A percentile compares a stretch with the other conserved stretches of the same genome.
These are phyloP conservation scores for Panopea generosa DNA, from an alignment of 2,888 invertebrate genomes.

Conservation along the genomic window DNA sequence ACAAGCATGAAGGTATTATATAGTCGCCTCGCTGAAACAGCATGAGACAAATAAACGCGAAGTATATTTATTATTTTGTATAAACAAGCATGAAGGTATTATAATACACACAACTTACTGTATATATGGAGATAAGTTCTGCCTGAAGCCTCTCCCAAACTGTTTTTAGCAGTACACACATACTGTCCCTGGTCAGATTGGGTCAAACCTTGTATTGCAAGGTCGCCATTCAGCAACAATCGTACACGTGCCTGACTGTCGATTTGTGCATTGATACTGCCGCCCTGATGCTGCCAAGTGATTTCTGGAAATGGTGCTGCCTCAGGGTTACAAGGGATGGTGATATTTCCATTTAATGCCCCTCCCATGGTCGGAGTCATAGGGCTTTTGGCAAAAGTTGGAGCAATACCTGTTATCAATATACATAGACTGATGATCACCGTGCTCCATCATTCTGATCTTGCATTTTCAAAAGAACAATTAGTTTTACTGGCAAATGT, in stretches of 20 bases:
- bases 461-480: too few species aligned
- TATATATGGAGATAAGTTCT: conserved; percentile 71
- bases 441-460: too few species aligned
- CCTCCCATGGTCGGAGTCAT: conserved; percentile 94
- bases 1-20: too few species aligned
- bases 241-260: conserved; percentile 44
- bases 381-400: conserved; percentile 95
- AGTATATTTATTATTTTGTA: too few species aligned
- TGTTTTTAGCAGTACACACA: conserved; percentile 78
- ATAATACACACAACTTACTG: too few species aligned
- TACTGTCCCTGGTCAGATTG: conserved; percentile 74
- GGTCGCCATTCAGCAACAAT: conserved; percentile 72
- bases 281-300: conserved; percentile 95
- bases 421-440: too few species aligned
- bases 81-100: too few species aligned
- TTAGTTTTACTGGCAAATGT: too few species aligned
- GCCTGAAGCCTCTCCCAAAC: conserved; percentile 69
- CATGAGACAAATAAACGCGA: too few species aligned
- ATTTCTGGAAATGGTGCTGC: conserved; percentile 93
- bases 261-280: conserved; percentile 43
- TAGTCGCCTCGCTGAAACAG: too few species aligned
- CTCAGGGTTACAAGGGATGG: conserved; percentile 95
- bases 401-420: conserved; percentile 87
- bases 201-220: conserved; percentile 89
- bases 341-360: conserved; percentile 96